A percentile compares a stretch with the other conserved stretches of the same genome.
phyloP scores from a whole-genome alignment of 2,797 vertebrate genomes.

The Periparus ater region DNA sequence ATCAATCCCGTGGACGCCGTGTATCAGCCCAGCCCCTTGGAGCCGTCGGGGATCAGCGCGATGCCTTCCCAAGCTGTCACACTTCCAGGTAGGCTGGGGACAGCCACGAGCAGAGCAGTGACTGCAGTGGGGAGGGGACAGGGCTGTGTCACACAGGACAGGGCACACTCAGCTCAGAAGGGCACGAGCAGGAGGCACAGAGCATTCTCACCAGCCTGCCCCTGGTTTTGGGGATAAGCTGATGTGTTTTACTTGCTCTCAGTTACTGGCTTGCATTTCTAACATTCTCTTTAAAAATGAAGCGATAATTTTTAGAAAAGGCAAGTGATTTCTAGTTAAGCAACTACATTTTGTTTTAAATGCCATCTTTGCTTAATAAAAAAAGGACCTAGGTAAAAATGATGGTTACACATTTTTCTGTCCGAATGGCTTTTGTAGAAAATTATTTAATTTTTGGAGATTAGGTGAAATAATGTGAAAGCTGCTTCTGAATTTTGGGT shows the following conservation, averaged over 20 bases:
- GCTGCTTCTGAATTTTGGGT: not conserved
- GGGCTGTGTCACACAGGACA: not conserved
- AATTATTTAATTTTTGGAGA: not conserved
- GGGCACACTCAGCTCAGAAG: not conserved
- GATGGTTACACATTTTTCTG: fast-evolving
- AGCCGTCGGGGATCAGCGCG: conserved; percentile 83
- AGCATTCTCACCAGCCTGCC: not conserved
- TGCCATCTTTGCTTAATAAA: not conserved
- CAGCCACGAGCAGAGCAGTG: not conserved
- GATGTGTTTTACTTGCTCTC: not conserved
- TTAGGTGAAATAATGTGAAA: not conserved
- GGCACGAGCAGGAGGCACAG: fast-evolving
- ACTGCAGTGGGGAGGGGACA: not conserved
- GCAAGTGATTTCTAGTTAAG: not conserved
- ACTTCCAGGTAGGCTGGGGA: conserved; percentile 84
- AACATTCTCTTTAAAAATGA: not conserved
- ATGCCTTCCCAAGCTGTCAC: conserved; percentile 96
- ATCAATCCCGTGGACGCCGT: conserved; percentile 99
- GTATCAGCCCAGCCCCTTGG: conserved; percentile 90
- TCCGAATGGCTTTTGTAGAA: not conserved
- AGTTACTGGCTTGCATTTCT: not conserved
- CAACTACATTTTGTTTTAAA: not conserved
- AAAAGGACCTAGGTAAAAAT: not conserved
- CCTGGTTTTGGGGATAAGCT: not conserved
- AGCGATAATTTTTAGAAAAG: not conserved